Evolutionary conservation across 2,888 invertebrate species (phyloP), one percentile per base, ranked within the genome.

Genomic region (Lithosia quadra): DNA sequence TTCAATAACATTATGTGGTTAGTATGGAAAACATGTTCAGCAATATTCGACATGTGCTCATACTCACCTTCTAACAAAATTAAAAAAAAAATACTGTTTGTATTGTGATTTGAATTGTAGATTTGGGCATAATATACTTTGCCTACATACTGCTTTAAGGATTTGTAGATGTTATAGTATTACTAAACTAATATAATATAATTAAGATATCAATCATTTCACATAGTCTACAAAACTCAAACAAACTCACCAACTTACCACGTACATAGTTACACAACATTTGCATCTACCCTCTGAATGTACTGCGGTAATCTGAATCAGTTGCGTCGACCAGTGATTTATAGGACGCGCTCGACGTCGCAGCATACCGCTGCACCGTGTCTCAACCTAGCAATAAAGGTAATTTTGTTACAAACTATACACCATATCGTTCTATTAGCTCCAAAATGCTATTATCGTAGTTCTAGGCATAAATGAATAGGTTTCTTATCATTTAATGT

Each of bases 261-360:
- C 24, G 33, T 49, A 49, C 18, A 4, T 34, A 53, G 58, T 24
- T 56, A 34, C 49, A 22, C 33, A 67, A 22, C 62, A 62, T 62
- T 75, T 66, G 84, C 81, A 81, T 81, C 85, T 82, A 79, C 67
- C 72, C 74, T 77, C 72, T 67, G 72, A 78, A 78, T 86, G 79
- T 85, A 87, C 89, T 86, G 81, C 82, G 84, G 90, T 89, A 93
- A 93, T 92, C 91, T 91, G 92, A 92, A 92, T 92, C 92, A 88
- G 92, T 92, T 91, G 91, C 91, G 85, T 86, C 82, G 82, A 83
- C 84, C 84, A 86, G 90, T 92, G 93, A 93, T 93, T 93, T 94
- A 93, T 93, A 91, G 85, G 87, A 90, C 87, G 88, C 88, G 88
- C 86, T 82, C 87, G 82, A 85, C 80, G 80, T 81, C 76, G 73